Evolutionary conservation across 2,113 vertebrate genomes (phyloP), one percentile per base, ranked within the genome.

Genomic region (Syngnathus typhle): DNA sequence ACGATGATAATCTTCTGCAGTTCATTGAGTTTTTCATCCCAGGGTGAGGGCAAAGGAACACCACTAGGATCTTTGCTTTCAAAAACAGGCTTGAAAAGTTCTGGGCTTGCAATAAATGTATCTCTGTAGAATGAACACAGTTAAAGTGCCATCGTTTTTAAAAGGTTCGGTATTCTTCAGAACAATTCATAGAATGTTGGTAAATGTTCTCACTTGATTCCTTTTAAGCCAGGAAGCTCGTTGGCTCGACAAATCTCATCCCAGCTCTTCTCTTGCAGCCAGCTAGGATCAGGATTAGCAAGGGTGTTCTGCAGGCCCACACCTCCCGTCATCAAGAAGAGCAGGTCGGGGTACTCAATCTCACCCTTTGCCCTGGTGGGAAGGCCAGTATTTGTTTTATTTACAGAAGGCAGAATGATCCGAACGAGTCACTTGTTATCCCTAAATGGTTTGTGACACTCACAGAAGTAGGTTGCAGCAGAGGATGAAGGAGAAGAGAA

Each of bases 181-280:
- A 62, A 44, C 13, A 44, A 27, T 16, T 15, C 12, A 23, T 27
- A 43, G 27, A 13, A 12, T 15, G 46, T 38, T 68, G 19, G 63
- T n/a, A 49, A 6, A 60, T 21, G 60, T 21, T 43, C 67, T 82
- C 93, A 98, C 96, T 92, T 93, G 44, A 98, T 75, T 74, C 85
- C 92, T 66, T 87, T 83, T 76, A 99, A 91, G 56, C 90, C 87
- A 55, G 91, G 82, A n/a, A 96, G 88, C 77, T 98, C 94, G 87
- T 90, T 95, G 61, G 94, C 95, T 79, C 91, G 88, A 72, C 95
- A 98, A 69, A 96, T 89, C 87, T 99, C 95, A 84, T 98, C 95
- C 97, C 97, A 98, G 80, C 93, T 96, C 80, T 93, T 96, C 67
- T 98, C 96, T 68, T 92, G 93, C 3, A 99, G 88, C 97, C 97